These are phyloP conservation scores for Argopecten irradians DNA, from an alignment of 1,140 invertebrate genomes.

Conservation along the genomic window DNA sequence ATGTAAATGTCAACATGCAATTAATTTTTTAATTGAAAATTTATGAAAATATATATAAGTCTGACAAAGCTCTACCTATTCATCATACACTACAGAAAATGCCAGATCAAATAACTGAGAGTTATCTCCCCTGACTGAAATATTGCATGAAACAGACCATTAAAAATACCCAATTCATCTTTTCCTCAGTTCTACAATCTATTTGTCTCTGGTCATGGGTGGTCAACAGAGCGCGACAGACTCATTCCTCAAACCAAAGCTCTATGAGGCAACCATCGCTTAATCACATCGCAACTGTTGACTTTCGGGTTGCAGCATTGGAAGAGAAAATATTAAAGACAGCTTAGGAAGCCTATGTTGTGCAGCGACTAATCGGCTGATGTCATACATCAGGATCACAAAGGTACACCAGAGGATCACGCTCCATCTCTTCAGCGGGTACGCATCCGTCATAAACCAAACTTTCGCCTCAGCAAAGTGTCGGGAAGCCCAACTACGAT, in stretches of 20 bases:
- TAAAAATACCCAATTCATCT: not conserved
- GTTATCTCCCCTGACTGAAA: not conserved
- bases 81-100: not conserved
- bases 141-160: not conserved
- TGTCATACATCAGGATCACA: slow-evolving; percentile 3
- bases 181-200: not conserved
- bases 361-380: not conserved
- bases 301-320: not conserved
- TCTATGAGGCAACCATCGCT: not conserved
- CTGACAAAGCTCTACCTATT: not conserved
- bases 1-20: no score
- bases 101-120: not conserved
- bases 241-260: not conserved
- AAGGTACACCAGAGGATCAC: not conserved
- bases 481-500: not conserved
- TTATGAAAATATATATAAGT: no score
- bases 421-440: no score
- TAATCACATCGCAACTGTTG: not conserved
- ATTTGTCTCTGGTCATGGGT: not conserved
- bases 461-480: not conserved
- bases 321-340: not conserved
- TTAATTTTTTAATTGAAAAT: no score
- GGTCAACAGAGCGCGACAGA: not conserved
- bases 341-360: not conserved
- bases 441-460: slow-evolving; percentile 14